A percentile compares a stretch with the other conserved stretches of the same genome.
phyloP scores from a whole-genome alignment of 1,140 invertebrate genomes.

The Odontomachus brunneus region DNA sequence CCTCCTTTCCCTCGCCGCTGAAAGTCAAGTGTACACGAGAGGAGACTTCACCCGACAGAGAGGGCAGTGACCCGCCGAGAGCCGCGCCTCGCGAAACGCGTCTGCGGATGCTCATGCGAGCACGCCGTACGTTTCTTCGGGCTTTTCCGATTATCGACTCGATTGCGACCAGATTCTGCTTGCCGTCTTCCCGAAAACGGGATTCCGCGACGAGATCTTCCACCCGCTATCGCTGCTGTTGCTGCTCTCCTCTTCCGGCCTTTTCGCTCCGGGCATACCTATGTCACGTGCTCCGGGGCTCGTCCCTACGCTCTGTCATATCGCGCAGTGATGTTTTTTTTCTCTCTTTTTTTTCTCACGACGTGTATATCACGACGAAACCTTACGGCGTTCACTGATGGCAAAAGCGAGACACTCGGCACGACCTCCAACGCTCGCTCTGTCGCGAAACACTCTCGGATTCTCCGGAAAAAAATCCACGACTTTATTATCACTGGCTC shows the following conservation, averaged over 20 bases:
- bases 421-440: neutral
- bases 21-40: slow-evolving; percentile 74
- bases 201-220: neutral
- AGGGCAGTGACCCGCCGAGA: slow-evolving; percentile 84
- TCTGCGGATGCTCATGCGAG: slow-evolving; percentile 80
- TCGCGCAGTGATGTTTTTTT: neutral
- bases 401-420: neutral
- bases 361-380: neutral
- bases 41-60: slow-evolving; percentile 72
- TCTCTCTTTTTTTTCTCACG: neutral
- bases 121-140: neutral
- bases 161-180: neutral
- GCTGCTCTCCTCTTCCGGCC: slow-evolving; percentile 45
- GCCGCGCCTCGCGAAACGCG: slow-evolving; percentile 81
- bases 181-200: neutral
- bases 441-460: neutral
- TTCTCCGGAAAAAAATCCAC: slow-evolving; percentile 24
- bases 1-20: slow-evolving; percentile 49
- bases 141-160: slow-evolving; percentile 15
- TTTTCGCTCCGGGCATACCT: neutral
- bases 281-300: slow-evolving; percentile 24
- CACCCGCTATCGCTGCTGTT: too few species aligned
- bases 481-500: slow-evolving; percentile 24
- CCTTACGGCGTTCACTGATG: neutral
- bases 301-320: slow-evolving; percentile 27